Evolutionary conservation across 2,888 invertebrate genomes (phyloP), one percentile per base, ranked within the genome.

Genomic region (Protonemura montana): DNA sequence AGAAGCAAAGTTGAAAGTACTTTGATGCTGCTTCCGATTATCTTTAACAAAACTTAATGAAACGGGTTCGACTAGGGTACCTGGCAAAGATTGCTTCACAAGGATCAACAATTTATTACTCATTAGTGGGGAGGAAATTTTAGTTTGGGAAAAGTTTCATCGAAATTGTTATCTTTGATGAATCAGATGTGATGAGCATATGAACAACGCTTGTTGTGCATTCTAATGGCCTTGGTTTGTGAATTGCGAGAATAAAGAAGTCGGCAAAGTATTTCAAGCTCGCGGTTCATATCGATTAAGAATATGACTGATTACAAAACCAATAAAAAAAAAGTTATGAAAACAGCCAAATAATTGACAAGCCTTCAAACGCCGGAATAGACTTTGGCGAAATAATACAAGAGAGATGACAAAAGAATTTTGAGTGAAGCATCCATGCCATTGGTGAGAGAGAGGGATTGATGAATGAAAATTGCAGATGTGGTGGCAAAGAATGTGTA

Each of bases 11-110:
- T 59, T 59, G 59, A 59, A 59, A 59, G 59, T 59, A 59, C 59
- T 59, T 59, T 59, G 59, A 59, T 59, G 59, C 59, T 59, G 59
- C 21, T 59, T 59, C 59, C 59, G 59, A 59, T 59, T 59, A 59
- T 21, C 59, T 59, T 21, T 10, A 59, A 59, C 16, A 59, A 59
- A 10, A 21, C 59, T 59, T 59, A 59, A 59, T 59, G 59, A 59
- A 59, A 3, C 21, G 2, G 59, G 59, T 21, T 59, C 59, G 59
- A 59, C 59, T 59, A 13, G 16, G 21, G 59, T 13, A 3, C 6
- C 59, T 59, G 13, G 6, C 21, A 21, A 59, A 59, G 59, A 59
- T 59, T 59, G 59, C 59, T 59, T 59, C 59, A 10, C 59, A 59
- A 59, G 59, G 59, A 59, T 59, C 59, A 59, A 59, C 59, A 59